phyloP scores from a whole-genome alignment of 2,888 invertebrate genomes.

The Crocallis elinguaria region DNA sequence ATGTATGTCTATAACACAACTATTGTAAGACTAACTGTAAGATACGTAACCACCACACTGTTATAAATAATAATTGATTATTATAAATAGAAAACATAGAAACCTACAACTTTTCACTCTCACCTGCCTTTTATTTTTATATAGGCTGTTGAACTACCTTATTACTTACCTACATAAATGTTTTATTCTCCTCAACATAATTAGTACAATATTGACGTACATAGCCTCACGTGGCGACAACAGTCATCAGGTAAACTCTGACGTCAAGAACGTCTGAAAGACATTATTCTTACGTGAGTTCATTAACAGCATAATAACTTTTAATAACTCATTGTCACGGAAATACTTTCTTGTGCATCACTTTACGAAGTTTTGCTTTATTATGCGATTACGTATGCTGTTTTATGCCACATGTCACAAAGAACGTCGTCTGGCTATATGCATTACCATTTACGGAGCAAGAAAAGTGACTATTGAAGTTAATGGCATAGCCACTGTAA shows the following conservation, averaged over 20 bases:
- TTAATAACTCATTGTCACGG: constrained; percentile 1
- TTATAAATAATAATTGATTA: not conserved
- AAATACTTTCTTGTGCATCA: not conserved
- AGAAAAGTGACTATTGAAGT: constrained; percentile 27
- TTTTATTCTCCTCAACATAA: constrained; percentile 2
- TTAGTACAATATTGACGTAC: constrained; percentile 45
- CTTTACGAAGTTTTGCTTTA: not conserved
- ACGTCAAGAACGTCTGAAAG: constrained; percentile 45
- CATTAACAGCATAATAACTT: constrained; percentile 9
- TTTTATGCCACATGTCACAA: no score
- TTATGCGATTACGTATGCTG: no score
- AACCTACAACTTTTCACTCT: not conserved
- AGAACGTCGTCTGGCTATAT: no score
- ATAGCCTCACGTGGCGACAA: constrained; percentile 46
- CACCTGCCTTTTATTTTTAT: not conserved
- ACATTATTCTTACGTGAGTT: constrained; percentile 33
- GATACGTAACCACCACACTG: not conserved
- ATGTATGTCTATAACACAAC: no score
- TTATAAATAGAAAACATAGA: not conserved
- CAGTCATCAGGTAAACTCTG: constrained; percentile 46
- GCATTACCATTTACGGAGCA: constrained; percentile 5
- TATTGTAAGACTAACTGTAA: no score
- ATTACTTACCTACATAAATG: no score
- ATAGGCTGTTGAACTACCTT: not conserved
- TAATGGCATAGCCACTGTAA: constrained; percentile 29